A percentile compares a stretch with the other conserved stretches of the same genome.
Evolutionary conservation across 2,113 vertebrate genomes (phyloP).

Genomic region (Sylvia atricapilla): DNA sequence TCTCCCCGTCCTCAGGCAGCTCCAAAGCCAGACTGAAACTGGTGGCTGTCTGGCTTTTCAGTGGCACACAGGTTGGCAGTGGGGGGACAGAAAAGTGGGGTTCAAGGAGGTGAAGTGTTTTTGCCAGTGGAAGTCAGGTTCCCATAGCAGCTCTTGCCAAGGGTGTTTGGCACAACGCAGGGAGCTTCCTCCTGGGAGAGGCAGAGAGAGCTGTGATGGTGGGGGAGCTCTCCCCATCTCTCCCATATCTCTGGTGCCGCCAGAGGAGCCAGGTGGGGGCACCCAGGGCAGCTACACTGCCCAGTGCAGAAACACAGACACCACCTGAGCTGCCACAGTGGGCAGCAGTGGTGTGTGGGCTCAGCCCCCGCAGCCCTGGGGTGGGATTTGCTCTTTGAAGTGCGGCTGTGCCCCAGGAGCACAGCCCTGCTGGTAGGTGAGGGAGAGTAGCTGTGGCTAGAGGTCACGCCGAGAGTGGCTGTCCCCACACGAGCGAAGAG

Average conservation of each 20-base stretch:
- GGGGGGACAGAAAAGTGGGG: not conserved
- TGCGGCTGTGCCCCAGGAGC: rapidly evolving
- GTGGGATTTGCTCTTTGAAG: not conserved
- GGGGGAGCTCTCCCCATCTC: not conserved
- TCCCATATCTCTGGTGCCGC: not conserved
- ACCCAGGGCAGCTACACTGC: not conserved
- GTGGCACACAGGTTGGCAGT: rapidly evolving
- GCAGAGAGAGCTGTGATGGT: not conserved
- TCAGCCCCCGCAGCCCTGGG: not conserved
- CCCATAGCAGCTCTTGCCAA: not conserved
- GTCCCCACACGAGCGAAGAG: rapidly evolving
- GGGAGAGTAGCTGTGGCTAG: not conserved
- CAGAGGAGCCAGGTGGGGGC: not conserved
- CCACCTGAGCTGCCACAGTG: rapidly evolving
- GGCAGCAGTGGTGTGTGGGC: not conserved
- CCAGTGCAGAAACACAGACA: rapidly evolving
- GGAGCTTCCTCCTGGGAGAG: not conserved
- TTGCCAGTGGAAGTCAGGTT: not conserved
- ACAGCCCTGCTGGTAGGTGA: rapidly evolving
- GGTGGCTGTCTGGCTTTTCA: not conserved
- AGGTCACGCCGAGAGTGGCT: rapidly evolving
- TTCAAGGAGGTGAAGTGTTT: not conserved
- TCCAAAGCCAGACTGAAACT: not conserved
- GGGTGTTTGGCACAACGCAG: not conserved
- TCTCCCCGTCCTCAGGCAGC: not conserved